phyloP scores from a whole-genome alignment of 2,888 invertebrate species.

The Athalia cordata region DNA sequence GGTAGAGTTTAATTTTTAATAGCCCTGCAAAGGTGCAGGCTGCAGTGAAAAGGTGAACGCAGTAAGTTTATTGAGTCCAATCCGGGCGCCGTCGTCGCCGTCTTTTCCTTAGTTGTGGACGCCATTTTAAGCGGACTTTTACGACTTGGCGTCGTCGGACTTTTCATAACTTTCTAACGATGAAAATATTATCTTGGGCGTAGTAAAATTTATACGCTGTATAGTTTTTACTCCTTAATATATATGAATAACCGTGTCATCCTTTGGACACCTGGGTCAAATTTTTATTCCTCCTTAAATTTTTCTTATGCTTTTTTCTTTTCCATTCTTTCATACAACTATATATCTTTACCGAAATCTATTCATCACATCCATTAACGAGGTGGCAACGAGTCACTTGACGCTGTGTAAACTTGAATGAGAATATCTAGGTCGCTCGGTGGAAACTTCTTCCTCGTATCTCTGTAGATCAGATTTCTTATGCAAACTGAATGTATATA shows the following conservation, averaged over 20 bases:
- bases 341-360: too few species aligned
- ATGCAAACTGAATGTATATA: background rate
- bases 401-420: too few species aligned
- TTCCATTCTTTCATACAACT: too few species aligned
- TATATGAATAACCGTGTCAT: too few species aligned
- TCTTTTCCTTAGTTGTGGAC: background rate
- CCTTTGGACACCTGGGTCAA: too few species aligned
- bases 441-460: background rate
- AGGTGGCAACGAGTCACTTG: too few species aligned
- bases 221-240: too few species aligned
- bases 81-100: background rate
- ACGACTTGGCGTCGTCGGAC: constrained; percentile 4
- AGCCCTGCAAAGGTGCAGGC: background rate
- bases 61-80: constrained; percentile 26
- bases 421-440: too few species aligned
- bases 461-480: background rate
- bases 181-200: constrained; percentile 12
- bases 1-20: constrained; percentile 29
- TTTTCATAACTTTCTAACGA: constrained; percentile 14
- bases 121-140: constrained; percentile 13
- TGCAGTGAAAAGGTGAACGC: background rate
- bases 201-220: too few species aligned
- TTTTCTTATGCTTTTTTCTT: too few species aligned
- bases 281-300: too few species aligned
- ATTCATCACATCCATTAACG: too few species aligned